Conservation (phyloP, 2,797 vertebrate genomes). For the Tachyglossus aculeatus region DNA sequence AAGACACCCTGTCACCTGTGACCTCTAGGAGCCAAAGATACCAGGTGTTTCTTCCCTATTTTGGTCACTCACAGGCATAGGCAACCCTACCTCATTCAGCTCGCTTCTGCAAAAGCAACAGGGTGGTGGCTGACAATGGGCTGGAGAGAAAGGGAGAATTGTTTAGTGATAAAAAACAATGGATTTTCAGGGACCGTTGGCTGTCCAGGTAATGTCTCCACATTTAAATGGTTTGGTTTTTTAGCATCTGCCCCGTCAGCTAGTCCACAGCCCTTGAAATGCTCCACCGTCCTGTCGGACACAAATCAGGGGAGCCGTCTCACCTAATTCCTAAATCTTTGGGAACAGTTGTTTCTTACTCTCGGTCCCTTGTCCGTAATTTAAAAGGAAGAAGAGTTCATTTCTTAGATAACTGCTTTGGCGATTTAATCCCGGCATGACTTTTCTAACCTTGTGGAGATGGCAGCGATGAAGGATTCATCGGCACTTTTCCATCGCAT, state of each 20-base stretch:
- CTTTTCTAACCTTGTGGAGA: slow-evolving; percentile 71
- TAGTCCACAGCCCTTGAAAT: not conserved
- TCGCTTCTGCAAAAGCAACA: not conserved
- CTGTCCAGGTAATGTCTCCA: not conserved
- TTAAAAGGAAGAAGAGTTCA: slow-evolving; percentile 47
- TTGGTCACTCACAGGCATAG: slow-evolving; percentile 8
- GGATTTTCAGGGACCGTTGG: too few relatives aligned
- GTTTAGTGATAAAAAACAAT: not conserved
- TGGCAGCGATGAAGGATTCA: slow-evolving; percentile 64
- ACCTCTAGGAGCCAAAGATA: not conserved
- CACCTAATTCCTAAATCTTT: slow-evolving; percentile 24
- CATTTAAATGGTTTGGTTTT: not conserved
- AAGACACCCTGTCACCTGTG: not conserved
- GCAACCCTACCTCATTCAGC: not conserved
- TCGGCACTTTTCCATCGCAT: slow-evolving; percentile 61
- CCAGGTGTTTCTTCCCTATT: not conserved
- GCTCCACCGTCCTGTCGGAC: slow-evolving; percentile 4
- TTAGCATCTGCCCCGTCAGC: slow-evolving; percentile 7
- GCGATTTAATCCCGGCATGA: slow-evolving; percentile 66
- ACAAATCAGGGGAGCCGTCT: slow-evolving; percentile 4
- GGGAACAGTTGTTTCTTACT: slow-evolving; percentile 3
- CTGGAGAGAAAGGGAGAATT: not conserved
- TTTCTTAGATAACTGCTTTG: slow-evolving; percentile 61
- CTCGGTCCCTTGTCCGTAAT: not conserved
- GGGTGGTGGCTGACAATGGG: not conserved